phyloP scores from a whole-genome alignment of 2,113 vertebrate species.

The Anhinga rufa region DNA sequence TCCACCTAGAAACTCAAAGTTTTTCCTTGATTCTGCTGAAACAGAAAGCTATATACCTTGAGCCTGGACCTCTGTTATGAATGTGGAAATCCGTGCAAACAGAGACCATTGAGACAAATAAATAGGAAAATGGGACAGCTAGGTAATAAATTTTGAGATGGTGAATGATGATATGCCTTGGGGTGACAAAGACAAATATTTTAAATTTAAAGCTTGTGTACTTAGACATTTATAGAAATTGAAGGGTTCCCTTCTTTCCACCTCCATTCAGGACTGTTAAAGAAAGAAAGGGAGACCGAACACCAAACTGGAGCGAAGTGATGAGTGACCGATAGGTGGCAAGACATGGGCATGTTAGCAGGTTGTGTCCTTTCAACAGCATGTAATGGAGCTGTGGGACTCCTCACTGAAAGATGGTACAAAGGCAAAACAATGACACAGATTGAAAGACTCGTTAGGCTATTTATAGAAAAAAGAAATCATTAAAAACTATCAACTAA shows the following conservation, averaged over 20 bases:
- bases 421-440: neutral
- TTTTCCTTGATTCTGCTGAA: neutral
- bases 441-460: neutral
- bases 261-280: neutral
- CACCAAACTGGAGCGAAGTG: neutral
- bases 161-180: neutral
- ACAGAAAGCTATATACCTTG: neutral
- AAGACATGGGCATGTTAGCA: neutral
- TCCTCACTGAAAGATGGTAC: neutral
- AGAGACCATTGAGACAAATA: neutral
- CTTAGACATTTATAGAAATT: neutral
- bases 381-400: neutral
- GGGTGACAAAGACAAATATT: neutral
- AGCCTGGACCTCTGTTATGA: neutral
- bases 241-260: accelerated
- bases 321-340: neutral
- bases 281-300: neutral
- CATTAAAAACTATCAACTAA: neutral
- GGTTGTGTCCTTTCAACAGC: neutral
- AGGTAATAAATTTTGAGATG: neutral
- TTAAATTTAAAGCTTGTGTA: neutral
- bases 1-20: neutral
- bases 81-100: neutral
- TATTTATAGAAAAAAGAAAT: neutral
- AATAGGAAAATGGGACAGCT: neutral